A percentile compares a stretch with the other conserved stretches of the same genome.
Conservation (phyloP, 2,797 vertebrate species). For the Sebastes flavidus region DNA sequence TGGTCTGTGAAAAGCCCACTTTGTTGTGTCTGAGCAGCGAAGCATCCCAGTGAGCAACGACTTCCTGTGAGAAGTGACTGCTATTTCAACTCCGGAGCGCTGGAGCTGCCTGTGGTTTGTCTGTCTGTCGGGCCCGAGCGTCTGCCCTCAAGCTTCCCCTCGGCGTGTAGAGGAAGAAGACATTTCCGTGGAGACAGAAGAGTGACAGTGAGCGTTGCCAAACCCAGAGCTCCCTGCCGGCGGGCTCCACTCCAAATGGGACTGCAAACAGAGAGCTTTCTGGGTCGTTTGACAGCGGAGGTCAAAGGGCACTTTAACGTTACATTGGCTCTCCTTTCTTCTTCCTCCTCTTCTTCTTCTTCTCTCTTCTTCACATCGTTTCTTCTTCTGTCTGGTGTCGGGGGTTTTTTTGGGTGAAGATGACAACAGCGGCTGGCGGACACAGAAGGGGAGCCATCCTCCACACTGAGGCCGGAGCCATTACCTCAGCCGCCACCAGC, state of each 20-base stretch:
- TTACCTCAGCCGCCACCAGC: conserved; percentile 74
- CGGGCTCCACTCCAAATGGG: conserved; percentile 33
- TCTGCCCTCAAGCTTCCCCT: conserved; percentile 69
- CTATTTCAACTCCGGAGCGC: conserved; percentile 69
- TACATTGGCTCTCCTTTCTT: conserved; percentile 13
- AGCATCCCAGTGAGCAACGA: conserved; percentile 71
- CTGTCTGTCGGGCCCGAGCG: conserved; percentile 65
- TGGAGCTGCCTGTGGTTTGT: conserved; percentile 68
- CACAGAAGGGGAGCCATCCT: conserved; percentile 37
- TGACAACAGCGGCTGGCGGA: conserved; percentile 53
- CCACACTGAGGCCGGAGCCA: conserved; percentile 50
- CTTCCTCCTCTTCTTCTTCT: background rate
- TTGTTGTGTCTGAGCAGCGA: conserved; percentile 78
- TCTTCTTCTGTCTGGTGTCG: conserved; percentile 38
- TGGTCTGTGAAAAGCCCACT: conserved; percentile 65
- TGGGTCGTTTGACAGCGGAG: conserved; percentile 41
- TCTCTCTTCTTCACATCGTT: conserved; percentile 15
- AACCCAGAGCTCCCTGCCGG: conserved; percentile 45
- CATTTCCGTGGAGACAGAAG: conserved; percentile 62
- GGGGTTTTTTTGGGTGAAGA: background rate
- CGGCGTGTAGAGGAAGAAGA: conserved; percentile 64
- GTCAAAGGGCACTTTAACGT: conserved; percentile 37
- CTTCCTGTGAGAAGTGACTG: conserved; percentile 77
- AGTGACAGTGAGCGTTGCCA: conserved; percentile 64
- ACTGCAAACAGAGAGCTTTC: conserved; percentile 42